Evolutionary conservation across 1,140 invertebrate genomes (phyloP), one percentile per base, ranked within the genome.

Genomic region (Ectropis grisescens): DNA sequence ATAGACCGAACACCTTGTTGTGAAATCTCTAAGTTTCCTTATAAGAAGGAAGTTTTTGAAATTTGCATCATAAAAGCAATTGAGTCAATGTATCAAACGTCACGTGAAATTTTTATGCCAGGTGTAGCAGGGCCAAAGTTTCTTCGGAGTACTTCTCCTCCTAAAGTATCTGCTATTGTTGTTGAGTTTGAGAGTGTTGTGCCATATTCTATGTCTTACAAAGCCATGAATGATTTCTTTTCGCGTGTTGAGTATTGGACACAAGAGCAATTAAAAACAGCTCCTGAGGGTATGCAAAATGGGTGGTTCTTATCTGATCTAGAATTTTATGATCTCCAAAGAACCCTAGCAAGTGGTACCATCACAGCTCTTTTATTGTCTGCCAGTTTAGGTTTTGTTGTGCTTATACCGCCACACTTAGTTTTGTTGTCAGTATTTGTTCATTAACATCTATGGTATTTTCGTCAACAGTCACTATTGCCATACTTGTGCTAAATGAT

Each of bases 251-350:
- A 94, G 53, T 83, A 64, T 13, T 97, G 93, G 93, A 91, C 93
- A 54, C 82, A 85, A 39, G 57, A 88, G 29, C 85, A 95, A 61
- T 68, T 97, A 44, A 51, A 69, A 41, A 84, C 59, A 23, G 96
- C 95, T 11, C 96, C 97, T 0, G 32, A 71, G 1, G 89, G 89
- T 19, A 89, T 98, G 85, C 82, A 84, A 47, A 86, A 88, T 45
- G 96, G 95, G n/a, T 98, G 93, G 92, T 98, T 98, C 66, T 85
- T 94, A 11, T 97, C 93, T 41, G 87, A 93, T 59, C 81, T 98
- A 2, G 90, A 92, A 38, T 97, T 98, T 83, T 98, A 91, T 72
- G 96, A 98, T 82, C 82, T 98, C 7, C 96, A 98, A 79, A 84
- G 87, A 33, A 94, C 93, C 23, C 75, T 98, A 13, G 89, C 91